Percentiles rank a stretch among this genome's conserved stretches.
Evolutionary conservation across 1,140 invertebrate genomes (phyloP).

Genomic region (Trichoplusia ni): DNA sequence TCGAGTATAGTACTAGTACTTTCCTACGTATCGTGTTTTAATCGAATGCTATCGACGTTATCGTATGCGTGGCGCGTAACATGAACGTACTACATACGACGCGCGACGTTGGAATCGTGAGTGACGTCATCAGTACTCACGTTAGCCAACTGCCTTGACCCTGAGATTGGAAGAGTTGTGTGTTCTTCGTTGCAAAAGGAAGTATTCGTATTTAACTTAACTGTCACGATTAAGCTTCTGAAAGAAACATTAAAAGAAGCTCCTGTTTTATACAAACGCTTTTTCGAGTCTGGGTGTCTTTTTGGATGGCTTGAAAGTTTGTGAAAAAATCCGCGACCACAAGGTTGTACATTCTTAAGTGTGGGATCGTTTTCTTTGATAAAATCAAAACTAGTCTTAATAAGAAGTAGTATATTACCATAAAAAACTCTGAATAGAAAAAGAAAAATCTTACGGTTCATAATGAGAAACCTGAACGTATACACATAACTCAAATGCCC

Average conservation of each 20-base stretch:
- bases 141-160: neutral
- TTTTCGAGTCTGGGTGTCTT: neutral
- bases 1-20: too few species aligned
- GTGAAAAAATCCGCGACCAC: too few species aligned
- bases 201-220: neutral
- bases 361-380: too few species aligned
- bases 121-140: constrained; percentile 1
- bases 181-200: neutral
- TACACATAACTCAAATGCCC: neutral
- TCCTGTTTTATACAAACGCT: too few species aligned
- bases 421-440: too few species aligned
- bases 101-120: neutral
- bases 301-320: too few species aligned
- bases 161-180: neutral
- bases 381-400: neutral
- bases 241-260: too few species aligned
- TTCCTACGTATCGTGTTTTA: neutral
- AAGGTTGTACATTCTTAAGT: too few species aligned
- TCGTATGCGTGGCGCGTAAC: neutral
- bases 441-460: too few species aligned
- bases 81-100: neutral
- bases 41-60: neutral
- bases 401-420: too few species aligned
- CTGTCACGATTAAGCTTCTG: neutral
- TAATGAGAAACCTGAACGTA: neutral